A percentile compares a stretch with the other conserved stretches of the same genome.
Evolutionary conservation across 2,113 vertebrate species (phyloP).

Genomic region (Crypturellus undulatus): DNA sequence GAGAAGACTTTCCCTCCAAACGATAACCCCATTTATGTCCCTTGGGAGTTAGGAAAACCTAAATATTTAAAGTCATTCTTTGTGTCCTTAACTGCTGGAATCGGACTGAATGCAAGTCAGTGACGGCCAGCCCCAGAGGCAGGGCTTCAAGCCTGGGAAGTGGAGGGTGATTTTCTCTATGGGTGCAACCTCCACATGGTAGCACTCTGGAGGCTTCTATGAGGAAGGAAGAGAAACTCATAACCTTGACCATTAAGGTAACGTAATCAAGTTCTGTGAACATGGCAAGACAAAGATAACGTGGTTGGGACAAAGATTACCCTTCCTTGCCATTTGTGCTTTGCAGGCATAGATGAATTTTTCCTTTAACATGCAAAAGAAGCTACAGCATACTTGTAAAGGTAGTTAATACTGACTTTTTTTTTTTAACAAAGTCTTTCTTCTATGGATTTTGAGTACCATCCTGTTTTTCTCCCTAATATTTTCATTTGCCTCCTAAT

Average conservation of each 20-base stretch:
- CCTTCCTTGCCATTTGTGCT: neutral
- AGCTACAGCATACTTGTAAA: neutral
- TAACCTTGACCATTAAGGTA: neutral
- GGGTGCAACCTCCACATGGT: neutral
- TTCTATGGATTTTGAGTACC: neutral
- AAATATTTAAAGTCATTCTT: neutral
- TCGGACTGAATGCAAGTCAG: neutral
- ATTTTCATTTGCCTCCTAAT: neutral
- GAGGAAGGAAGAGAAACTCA: neutral
- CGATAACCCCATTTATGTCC: neutral
- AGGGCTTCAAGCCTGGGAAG: neutral
- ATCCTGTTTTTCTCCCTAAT: neutral
- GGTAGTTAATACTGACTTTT: neutral
- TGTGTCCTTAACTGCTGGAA: neutral
- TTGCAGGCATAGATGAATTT: neutral
- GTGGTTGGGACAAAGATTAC: neutral
- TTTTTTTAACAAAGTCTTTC: neutral
- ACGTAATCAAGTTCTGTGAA: neutral
- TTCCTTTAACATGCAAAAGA: neutral
- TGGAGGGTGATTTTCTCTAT: neutral
- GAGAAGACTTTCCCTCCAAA: neutral
- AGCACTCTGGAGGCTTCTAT: neutral
- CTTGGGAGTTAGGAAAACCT: neutral
- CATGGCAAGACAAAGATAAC: neutral
- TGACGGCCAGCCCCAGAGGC: neutral